Base-by-base conservation (phyloP, 2,888 invertebrate genomes). In the Eupithecia pulchellata region DNA sequence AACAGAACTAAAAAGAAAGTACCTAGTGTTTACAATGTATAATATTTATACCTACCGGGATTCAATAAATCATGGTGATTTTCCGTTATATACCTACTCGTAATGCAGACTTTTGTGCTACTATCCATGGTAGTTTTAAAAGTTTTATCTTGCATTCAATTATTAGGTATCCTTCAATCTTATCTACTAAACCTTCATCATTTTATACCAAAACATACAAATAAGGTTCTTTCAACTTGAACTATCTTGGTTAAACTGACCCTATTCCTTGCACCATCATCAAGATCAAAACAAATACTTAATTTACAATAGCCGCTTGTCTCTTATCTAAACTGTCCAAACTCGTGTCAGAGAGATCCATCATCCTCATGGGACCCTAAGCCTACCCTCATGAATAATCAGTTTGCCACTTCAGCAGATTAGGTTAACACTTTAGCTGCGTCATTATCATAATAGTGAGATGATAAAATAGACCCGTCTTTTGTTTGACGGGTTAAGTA, bases 331-430 rank as follows among this genome's bases (percentile, higher is more conserved):
- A 83, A 80, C 78, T 79, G 77, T 77, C 78, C 71, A 70, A 75
- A 79, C 77, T 80, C 75, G 72, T 75, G 78, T 73, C 77, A 81
- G 78, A 80, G 84, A 82, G 84, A 88, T 87, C 85, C 84, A 88
- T 87, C 86, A 85, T 83, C 78, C 80, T 81, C 81, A 64, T 65
- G 76, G 68, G 75, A 73, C 66, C 75, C 75, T 68, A 77, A 77
- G 75, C 75, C 74, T 75, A 76, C 79, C 79, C 80, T 83, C 81
- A 82, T 86, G 86, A 87, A 86, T 87, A 86, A 83, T 82, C 77
- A 61, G 66, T 62, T 70, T 68, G 69, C 69, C 79, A 77, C 80
- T 82, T 80, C 67, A 78, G 69, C 69, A 73, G 77, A 77, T 81
- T 80, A 82, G 68, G 55, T 71, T 65, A 77, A 75, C 77, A 79